Evolutionary conservation across 2,888 invertebrate genomes (phyloP).

Genomic region (Dicyrtoma fusca): DNA sequence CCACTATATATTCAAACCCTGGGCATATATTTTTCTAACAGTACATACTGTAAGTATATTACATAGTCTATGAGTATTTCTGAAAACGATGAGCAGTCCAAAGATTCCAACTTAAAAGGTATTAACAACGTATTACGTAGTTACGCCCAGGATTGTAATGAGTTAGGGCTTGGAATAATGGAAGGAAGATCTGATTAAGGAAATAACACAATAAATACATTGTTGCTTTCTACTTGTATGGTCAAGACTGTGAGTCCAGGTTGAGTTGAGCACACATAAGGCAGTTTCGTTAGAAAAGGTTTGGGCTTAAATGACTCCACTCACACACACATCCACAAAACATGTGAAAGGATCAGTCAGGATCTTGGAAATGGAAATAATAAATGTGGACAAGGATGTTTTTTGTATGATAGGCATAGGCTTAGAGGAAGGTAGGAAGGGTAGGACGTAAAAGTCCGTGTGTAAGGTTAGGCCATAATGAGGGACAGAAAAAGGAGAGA

Average conservation of each 20-base stretch:
- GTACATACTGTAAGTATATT: background rate
- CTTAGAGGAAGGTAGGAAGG: background rate
- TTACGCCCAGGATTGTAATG: constrained; percentile 17
- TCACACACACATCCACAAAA: no score
- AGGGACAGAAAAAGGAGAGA: constrained; percentile 3
- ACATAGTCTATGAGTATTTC: background rate
- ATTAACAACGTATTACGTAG: constrained; percentile 5
- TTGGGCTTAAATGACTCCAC: no score
- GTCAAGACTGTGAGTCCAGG: background rate
- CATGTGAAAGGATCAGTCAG: constrained; percentile 30
- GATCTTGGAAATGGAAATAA: constrained; percentile 27
- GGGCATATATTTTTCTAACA: background rate
- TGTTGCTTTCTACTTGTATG: constrained; percentile 13
- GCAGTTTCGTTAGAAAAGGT: no score
- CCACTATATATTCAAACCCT: no score
- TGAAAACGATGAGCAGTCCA: background rate
- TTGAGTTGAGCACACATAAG: no score
- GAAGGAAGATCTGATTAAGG: constrained; percentile 14
- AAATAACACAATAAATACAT: constrained; percentile 10
- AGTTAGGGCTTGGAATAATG: constrained; percentile 4
- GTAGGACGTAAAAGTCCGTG: constrained; percentile 6
- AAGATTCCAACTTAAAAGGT: constrained; percentile 12
- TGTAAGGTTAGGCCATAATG: constrained; percentile 4
- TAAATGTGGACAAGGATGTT: constrained; percentile 10
- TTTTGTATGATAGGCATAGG: background rate